Percentiles rank a stretch among this genome's conserved stretches.
These are phyloP conservation scores for Chloroceryle inda DNA, from an alignment of 2,797 vertebrate genomes.

Conservation along the genomic window DNA sequence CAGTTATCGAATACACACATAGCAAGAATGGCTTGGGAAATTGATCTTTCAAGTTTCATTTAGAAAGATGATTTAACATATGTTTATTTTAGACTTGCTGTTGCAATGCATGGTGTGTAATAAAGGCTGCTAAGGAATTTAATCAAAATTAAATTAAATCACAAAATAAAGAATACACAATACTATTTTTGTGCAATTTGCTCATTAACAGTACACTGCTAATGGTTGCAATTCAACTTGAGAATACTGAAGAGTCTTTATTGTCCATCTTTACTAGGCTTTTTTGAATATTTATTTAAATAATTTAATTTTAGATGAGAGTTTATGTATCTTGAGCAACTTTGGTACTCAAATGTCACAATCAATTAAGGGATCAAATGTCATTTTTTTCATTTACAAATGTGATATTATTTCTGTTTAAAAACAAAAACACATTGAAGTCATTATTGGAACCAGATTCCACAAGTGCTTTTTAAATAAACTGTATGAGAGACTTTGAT, in stretches of 20 bases:
- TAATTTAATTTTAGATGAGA: conserved; percentile 35
- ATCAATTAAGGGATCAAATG: not conserved
- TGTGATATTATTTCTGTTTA: conserved; percentile 48
- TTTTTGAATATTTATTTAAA: not conserved
- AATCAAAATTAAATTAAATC: not conserved
- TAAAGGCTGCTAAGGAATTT: not conserved
- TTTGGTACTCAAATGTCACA: not conserved
- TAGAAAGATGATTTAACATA: conserved; percentile 9
- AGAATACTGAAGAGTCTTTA: not conserved
- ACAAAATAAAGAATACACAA: not conserved
- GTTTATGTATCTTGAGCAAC: conserved; percentile 1
- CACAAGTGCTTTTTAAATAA: conserved; percentile 69
- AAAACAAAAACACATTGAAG: conserved; percentile 63
- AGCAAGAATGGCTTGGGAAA: not conserved
- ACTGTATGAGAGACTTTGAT: conserved; percentile 68
- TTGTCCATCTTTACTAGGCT: not conserved
- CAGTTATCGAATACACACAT: not conserved
- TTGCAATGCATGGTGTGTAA: not conserved
- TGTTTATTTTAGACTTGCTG: conserved; percentile 34
- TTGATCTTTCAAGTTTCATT: conserved; percentile 22
- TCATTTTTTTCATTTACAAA: conserved; percentile 39
- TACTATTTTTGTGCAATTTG: not conserved
- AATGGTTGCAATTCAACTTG: not conserved
- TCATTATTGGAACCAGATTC: conserved; percentile 66
- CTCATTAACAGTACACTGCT: not conserved